Evolutionary conservation across 2,797 vertebrate species (phyloP).

Genomic region (Nannoperca obscura): DNA sequence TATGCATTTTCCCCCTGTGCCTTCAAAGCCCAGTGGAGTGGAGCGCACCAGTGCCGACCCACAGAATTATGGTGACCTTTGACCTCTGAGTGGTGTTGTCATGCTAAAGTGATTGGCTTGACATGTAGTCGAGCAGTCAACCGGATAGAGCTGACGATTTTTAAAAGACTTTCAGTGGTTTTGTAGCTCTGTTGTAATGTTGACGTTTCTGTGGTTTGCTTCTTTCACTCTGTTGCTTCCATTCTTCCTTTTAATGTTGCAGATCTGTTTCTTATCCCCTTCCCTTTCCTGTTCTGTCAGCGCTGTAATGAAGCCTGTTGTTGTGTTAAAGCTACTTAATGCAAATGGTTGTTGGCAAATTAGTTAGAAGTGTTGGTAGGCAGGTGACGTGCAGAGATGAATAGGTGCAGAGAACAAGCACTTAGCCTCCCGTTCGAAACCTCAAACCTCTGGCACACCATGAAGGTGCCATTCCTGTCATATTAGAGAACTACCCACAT

Average conservation of each 20-base stretch:
- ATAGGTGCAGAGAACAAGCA: background rate
- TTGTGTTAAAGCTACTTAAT: slow-evolving; percentile 23
- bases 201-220: background rate
- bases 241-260: background rate
- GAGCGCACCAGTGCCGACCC: background rate
- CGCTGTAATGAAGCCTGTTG: slow-evolving; percentile 27
- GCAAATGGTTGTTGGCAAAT: slow-evolving; percentile 32
- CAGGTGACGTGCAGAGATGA: slow-evolving; percentile 15
- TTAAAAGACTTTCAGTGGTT: background rate
- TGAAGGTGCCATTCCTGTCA: background rate
- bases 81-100: slow-evolving; percentile 5
- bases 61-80: background rate
- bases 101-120: background rate
- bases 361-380: slow-evolving; percentile 9
- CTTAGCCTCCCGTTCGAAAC: slow-evolving; percentile 4
- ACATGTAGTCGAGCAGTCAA: background rate
- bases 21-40: background rate
- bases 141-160: background rate
- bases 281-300: background rate
- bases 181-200: background rate
- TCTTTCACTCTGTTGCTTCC: background rate
- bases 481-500: background rate
- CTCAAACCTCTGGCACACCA: background rate
- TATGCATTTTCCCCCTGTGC: background rate
- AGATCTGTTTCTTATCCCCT: background rate